Base-by-base conservation (phyloP, 1,140 invertebrate species). In the Hylaeus volcanicus region DNA sequence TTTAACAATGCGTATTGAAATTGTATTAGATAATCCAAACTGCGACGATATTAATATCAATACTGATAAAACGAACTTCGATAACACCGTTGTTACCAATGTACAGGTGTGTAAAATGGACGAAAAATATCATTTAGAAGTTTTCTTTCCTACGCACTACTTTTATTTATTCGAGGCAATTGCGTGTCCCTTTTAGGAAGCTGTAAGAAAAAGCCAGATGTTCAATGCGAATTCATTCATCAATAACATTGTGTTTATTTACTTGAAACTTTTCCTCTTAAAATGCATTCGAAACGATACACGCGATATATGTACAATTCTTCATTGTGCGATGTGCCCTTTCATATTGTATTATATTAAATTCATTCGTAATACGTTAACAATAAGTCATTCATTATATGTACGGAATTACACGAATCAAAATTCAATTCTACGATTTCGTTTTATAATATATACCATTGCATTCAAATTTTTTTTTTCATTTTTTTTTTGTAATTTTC, bases 51-150 rank as follows among this genome's bases (percentile, higher is more conserved):
- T 26, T 61, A 15, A 73, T 73, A 73, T 73, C 58, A 4, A 53
- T 74, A 63, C 53, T 6, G 37, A 48, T 73, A 61, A 64, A 5
- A 58, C 0, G 37, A 64, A 41, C 26, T 14, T 74, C 26, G 9
- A 64, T 64, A 37, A 48, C 14, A 74, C 15, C 15, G 48, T 76
- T 56, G 63, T 76, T 76, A 76, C 48, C 48, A 63, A 65, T 75
- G 61, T 66, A 65, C 73, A 75, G 72, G 73, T 65, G 61, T 45
- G 61, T 65, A 65, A 56, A 65, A n/a, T 74, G 73, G 53, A 43
- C 11, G 15, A 14, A 8, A 58, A 56, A 56, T 43, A 68, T 76
- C 15, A 72, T 45, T 14, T 11, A 37, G 2, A 39, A 65, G 14
- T n/a, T 12, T 11, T 48, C 41, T 37, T 58, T 68, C 26, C 3